Base-by-base conservation (phyloP, 2,888 invertebrate species). In the Chaetoderma sp. region DNA sequence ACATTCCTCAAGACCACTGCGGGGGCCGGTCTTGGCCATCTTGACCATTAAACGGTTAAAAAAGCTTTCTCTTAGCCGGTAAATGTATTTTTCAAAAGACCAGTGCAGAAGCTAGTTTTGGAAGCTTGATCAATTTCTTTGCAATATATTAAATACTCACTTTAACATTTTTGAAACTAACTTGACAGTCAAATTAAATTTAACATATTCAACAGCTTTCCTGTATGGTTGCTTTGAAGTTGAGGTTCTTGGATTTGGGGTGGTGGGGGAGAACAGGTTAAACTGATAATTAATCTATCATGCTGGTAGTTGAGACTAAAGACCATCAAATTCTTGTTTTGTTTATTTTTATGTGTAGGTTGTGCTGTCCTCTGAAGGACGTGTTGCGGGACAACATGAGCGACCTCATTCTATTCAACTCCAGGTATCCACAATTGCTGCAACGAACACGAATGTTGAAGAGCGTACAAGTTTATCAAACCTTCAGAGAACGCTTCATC, bases 401-500 rank as follows among this genome's bases (percentile, higher is more conserved):
- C 89, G 96, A 27, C 98, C 97, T 0, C 93, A 92, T 78, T 92
- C 93, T 30, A 89, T 98, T 72, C 94, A 95, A 80, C 88, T 94
- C 33, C 94, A 94, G 87, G 92, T 93, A 0, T 94, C 94, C 1
- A 89, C 94, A 57, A 91, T 93, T 8, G 87, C 91, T 0, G 87
- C 92, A 60, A 92, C 93, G 23, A 94, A 94, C 83, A 90, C 90
- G 10, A 88, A 91, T 55, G 89, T 90, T 49, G 87, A 89, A 55
- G 91, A 91, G 30, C 71, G 74, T 2, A 71, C 78, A 50, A 74
- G 75, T 4, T 88, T 93, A 64, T 92, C 93, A 0, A 93, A 95
- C 85, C 88, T 96, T 56, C 93, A 93, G 0, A 91, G 93, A 73
- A 92, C 93, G 54, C 88, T 96, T 60, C 91, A 95, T 62, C 91